Percentiles rank a stretch among this genome's conserved stretches.
phyloP scores from a whole-genome alignment of 2,888 invertebrate species.

The Eilema caniola region DNA sequence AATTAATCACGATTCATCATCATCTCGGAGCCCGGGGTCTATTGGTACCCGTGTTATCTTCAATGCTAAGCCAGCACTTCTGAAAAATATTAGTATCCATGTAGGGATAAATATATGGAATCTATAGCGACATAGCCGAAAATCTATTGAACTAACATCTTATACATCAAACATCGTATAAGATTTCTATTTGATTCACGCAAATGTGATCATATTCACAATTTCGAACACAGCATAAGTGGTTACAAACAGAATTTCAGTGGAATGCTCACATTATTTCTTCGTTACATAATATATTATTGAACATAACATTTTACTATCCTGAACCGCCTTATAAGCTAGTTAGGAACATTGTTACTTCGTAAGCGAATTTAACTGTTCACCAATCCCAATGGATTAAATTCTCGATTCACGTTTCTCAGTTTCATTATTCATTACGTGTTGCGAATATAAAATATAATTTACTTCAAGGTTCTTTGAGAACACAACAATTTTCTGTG shows the following conservation, averaged over 20 bases:
- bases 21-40: no score
- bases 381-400: slow-evolving; percentile 39
- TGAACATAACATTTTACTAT: neutral
- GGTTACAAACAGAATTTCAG: neutral
- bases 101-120: neutral
- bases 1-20: no score
- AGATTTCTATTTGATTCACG: neutral
- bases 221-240: neutral
- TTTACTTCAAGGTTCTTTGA: slow-evolving; percentile 28
- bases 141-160: neutral
- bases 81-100: no score
- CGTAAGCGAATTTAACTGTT: no score
- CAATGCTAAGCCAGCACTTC: no score
- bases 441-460: slow-evolving; percentile 40
- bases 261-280: neutral
- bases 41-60: no score
- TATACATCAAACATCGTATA: no score
- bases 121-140: neutral
- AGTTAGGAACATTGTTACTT: slow-evolving; percentile 23
- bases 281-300: neutral
- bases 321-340: slow-evolving; percentile 6
- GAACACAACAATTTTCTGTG: no score
- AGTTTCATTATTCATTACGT: slow-evolving; percentile 51
- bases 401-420: slow-evolving; percentile 42
- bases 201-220: slow-evolving; percentile 1